Evolutionary conservation across 2,888 invertebrate species (phyloP), one percentile per base, ranked within the genome.

Genomic region (Phania funesta): DNA sequence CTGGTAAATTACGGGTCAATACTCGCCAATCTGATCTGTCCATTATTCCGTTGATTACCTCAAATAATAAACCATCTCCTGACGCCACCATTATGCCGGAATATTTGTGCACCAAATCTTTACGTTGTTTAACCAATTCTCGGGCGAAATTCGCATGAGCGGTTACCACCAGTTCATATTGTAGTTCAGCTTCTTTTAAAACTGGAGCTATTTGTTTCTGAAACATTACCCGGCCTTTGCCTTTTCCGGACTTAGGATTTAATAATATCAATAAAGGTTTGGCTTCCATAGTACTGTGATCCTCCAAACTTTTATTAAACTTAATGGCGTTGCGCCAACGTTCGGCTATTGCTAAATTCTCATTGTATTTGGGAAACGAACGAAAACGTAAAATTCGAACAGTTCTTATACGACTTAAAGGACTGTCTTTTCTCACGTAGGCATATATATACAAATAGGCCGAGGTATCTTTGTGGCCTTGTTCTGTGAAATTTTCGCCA

Each of bases 231-330:
- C 96, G 93, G 1, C 96, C 97, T 90, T 96, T 96, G 7, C 99
- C 99, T 0, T 96, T 94, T 0, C 99, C 99, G 71, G 98, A 97
- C 88, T 97, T 96, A 0, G 99, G 99, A 92, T 99, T 99, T 75
- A 99, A 92, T 68, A 99, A 92, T 41, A 98, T 93, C 71, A 98
- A 91, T 81, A 97, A 29, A 44, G 86, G 87, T 18, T 87, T 89
- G 0, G 41, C 11, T 11, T 64, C 50, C 44, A 29, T 65, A 0
- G 65, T 29, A 0, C 58, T 7, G 5, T 32, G 7, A 1, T 68
- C 5, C 29, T 56, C 60, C 5, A 75, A 94, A 38, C 84, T 90
- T 89, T 93, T 91, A 86, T 96, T 92, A 89, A 94, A 94, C 87
- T 95, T 95, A 80, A 96, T 94, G 35, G 94, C 94, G 35, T 93